phyloP scores from a whole-genome alignment of 2,113 vertebrate species.

The Choloepus hoffmanni region DNA sequence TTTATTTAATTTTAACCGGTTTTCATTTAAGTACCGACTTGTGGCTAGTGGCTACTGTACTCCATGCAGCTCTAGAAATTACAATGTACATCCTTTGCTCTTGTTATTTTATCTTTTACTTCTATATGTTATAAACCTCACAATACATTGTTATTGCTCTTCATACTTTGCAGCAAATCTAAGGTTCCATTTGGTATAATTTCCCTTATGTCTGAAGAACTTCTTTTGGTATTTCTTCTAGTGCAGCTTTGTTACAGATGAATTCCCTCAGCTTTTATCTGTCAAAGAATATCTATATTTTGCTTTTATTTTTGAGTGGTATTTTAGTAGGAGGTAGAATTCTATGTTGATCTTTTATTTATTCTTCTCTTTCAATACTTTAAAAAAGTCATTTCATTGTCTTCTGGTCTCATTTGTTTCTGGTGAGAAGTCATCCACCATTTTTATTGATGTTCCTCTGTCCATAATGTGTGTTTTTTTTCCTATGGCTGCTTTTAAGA shows the following conservation, averaged over 20 bases:
- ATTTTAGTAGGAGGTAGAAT: slow-evolving; percentile 22
- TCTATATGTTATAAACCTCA: neutral
- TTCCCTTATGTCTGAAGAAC: neutral
- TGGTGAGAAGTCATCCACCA: neutral
- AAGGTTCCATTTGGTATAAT: neutral
- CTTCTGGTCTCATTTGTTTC: slow-evolving; percentile 21
- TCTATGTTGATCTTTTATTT: neutral
- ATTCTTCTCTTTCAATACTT: slow-evolving; percentile 38
- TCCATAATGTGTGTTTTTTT: neutral
- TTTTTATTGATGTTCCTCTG: slow-evolving; percentile 33
- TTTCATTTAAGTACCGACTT: neutral
- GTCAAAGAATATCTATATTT: slow-evolving; percentile 26
- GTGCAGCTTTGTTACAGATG: slow-evolving; percentile 11
- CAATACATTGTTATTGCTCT: neutral
- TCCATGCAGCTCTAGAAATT: neutral
- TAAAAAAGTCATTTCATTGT: neutral
- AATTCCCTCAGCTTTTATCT: slow-evolving; percentile 6
- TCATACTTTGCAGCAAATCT: slow-evolving; percentile 15
- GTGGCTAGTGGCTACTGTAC: neutral
- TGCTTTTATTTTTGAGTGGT: slow-evolving; percentile 1
- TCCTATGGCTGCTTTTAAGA: neutral
- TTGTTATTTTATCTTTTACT: neutral
- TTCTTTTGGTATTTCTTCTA: slow-evolving; percentile 8
- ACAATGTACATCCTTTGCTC: neutral
- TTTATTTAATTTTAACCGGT: neutral